Conservation (phyloP, 2,888 invertebrate genomes). For the Thera obeliscata region DNA sequence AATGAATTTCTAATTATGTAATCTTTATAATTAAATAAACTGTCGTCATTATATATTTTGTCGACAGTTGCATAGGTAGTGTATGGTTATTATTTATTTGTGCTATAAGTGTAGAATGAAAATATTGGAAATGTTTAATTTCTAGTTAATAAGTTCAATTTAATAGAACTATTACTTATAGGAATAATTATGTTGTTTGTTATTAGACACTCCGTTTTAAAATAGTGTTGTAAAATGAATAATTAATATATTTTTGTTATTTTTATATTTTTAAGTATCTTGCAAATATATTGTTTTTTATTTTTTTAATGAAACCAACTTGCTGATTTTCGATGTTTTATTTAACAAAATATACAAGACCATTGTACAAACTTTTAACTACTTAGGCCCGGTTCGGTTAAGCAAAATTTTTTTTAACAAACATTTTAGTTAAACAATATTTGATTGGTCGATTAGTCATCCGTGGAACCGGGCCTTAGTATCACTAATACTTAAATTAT, state of each 20-base stretch:
- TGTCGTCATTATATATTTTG: too few relatives aligned
- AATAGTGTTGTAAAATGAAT: constrained; percentile 23
- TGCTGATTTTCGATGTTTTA: constrained; percentile 37
- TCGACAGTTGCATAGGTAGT: too few relatives aligned
- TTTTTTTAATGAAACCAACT: not conserved
- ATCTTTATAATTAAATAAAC: too few relatives aligned
- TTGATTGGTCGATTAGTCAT: too few relatives aligned
- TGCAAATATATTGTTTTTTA: not conserved
- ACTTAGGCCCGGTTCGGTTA: not conserved
- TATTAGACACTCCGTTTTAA: not conserved
- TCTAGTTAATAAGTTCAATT: constrained; percentile 7
- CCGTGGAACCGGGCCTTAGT: not conserved
- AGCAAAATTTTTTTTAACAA: too few relatives aligned
- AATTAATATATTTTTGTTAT: constrained; percentile 39
- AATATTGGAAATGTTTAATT: not conserved
- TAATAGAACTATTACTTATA: not conserved
- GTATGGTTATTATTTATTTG: too few relatives aligned
- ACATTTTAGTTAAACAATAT: too few relatives aligned
- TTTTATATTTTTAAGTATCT: constrained; percentile 19
- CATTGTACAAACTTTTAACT: constrained; percentile 38
- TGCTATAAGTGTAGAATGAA: not conserved
- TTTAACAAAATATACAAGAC: constrained; percentile 43
- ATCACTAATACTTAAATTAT: constrained; percentile 14
- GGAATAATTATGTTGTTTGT: not conserved
- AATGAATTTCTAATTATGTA: too few relatives aligned